Percentiles rank a stretch among this genome's conserved stretches.
Evolutionary conservation across 2,888 invertebrate species (phyloP).

Genomic region (Eremobia ochroleuca): DNA sequence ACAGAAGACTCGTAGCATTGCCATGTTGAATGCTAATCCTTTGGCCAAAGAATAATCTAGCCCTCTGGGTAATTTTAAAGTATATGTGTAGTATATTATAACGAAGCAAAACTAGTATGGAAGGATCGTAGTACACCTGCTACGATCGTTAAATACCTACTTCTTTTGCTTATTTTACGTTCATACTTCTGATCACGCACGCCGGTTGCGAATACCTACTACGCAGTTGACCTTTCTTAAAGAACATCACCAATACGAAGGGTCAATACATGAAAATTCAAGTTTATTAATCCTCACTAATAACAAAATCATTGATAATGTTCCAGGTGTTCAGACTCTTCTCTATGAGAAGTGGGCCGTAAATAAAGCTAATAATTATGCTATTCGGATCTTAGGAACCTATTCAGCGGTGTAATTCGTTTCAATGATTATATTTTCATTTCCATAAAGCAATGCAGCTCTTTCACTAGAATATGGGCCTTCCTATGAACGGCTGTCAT

Average conservation of each 20-base stretch:
- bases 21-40: too few species aligned
- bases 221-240: background rate
- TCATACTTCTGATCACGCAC: background rate
- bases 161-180: too few species aligned
- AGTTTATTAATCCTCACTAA: background rate
- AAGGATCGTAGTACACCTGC: too few species aligned
- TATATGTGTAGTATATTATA: too few species aligned
- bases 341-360: background rate
- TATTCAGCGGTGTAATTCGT: background rate
- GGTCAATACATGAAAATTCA: background rate
- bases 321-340: background rate
- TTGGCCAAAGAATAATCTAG: too few species aligned
- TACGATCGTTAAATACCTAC: too few species aligned
- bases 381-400: background rate
- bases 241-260: background rate
- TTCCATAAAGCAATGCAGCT: background rate
- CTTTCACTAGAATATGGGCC: background rate
- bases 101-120: too few species aligned
- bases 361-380: constrained; percentile 2
- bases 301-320: background rate
- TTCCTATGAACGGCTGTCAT: constrained; percentile 17
- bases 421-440: background rate
- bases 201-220: background rate
- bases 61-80: too few species aligned
- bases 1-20: too few species aligned